Percentiles rank a stretch among this genome's conserved stretches.
These are phyloP conservation scores for Sebastolobus altivelis DNA, from an alignment of 2,797 vertebrate genomes.

Conservation along the genomic window DNA sequence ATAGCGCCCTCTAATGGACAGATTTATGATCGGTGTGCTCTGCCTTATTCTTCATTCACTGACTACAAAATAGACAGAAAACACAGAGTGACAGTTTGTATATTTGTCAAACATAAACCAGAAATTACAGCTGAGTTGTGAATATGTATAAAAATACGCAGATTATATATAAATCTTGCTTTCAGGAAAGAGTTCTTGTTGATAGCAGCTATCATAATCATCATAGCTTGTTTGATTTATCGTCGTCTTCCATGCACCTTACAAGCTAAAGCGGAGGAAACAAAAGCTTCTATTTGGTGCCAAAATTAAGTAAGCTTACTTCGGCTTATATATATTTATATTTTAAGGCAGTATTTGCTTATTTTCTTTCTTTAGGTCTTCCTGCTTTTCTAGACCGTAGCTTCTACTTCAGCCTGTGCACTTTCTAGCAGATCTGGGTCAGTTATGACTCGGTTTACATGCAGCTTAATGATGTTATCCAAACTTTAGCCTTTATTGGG, in stretches of 20 bases:
- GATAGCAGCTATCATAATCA: slow-evolving; percentile 23
- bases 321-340: background rate
- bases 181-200: slow-evolving; percentile 33
- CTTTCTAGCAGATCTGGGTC: slow-evolving; percentile 55
- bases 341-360: slow-evolving; percentile 17
- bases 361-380: slow-evolving; percentile 48
- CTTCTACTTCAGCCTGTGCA: slow-evolving; percentile 53
- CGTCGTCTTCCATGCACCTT: slow-evolving; percentile 69
- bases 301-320: slow-evolving; percentile 75
- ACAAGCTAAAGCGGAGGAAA: slow-evolving; percentile 8
- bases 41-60: slow-evolving; percentile 86
- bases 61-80: slow-evolving; percentile 51
- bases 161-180: slow-evolving; percentile 24
- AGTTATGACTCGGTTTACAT: slow-evolving; percentile 26
- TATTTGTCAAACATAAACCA: slow-evolving; percentile 46
- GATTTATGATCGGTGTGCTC: slow-evolving; percentile 47
- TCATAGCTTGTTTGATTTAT: slow-evolving; percentile 33
- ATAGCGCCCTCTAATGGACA: slow-evolving; percentile 34
- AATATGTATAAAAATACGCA: slow-evolving; percentile 65
- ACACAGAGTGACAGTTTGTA: slow-evolving; percentile 76
- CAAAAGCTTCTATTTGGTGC: slow-evolving; percentile 41
- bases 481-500: background rate
- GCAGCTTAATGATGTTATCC: background rate
- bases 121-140: slow-evolving; percentile 82
- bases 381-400: slow-evolving; percentile 43